These are phyloP conservation scores for Drosophila grimshawi DNA, from an alignment of 1,140 invertebrate genomes.

Conservation along the genomic window DNA sequence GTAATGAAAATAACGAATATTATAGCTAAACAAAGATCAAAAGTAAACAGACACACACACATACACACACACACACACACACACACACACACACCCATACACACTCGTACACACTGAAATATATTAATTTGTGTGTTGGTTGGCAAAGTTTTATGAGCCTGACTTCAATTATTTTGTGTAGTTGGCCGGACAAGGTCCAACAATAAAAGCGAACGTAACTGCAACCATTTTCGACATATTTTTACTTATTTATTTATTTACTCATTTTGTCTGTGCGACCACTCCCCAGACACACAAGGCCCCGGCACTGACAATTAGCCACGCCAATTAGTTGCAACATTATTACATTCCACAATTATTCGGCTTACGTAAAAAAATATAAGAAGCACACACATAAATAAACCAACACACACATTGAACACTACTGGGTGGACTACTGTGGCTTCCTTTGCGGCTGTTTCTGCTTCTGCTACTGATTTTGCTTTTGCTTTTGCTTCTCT, in stretches of 20 bases:
- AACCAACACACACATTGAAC: not conserved
- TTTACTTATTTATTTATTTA: slow-evolving; percentile 42
- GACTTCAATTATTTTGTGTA: slow-evolving; percentile 67
- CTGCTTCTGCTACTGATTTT: not conserved
- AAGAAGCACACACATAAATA: not conserved
- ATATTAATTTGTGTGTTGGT: slow-evolving; percentile 14
- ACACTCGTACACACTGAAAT: not conserved
- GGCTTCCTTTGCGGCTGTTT: not conserved
- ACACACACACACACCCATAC: not conserved
- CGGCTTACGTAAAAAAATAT: slow-evolving; percentile 11
- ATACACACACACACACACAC: slow-evolving; percentile 1
- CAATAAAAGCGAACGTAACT: slow-evolving; percentile 33
- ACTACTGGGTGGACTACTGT: too few relatives aligned
- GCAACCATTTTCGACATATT: slow-evolving; percentile 30
- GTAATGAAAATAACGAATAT: slow-evolving; percentile 28
- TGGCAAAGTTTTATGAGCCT: slow-evolving; percentile 58
- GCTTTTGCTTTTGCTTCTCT: not conserved
- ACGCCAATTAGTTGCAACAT: slow-evolving; percentile 69
- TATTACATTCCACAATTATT: slow-evolving; percentile 62
- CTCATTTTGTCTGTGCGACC: slow-evolving; percentile 17
- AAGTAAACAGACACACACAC: not conserved
- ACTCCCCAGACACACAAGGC: slow-evolving; percentile 24
- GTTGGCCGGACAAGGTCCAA: slow-evolving; percentile 27
- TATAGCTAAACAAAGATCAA: slow-evolving; percentile 24
- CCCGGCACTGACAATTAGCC: slow-evolving; percentile 55